phyloP scores from a whole-genome alignment of 2,888 invertebrate genomes.

The Lomographa bimaculata region DNA sequence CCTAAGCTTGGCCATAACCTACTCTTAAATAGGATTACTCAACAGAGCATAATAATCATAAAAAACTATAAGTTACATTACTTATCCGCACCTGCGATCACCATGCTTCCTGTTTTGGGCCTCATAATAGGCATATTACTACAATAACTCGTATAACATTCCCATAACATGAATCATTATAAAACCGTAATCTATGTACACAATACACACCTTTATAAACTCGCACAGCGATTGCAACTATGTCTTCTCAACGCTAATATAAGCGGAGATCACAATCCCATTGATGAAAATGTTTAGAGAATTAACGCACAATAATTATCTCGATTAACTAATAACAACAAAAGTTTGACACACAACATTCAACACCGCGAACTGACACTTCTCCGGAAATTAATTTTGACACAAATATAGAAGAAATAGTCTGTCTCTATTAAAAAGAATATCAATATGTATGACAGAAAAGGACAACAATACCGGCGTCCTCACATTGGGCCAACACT shows the following conservation, averaged over 20 bases:
- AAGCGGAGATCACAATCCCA: conserved; percentile 50
- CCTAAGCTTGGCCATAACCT: conserved; percentile 48
- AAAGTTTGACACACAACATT: conserved; percentile 64
- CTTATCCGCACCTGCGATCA: conserved; percentile 35
- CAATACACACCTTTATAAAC: conserved; percentile 51
- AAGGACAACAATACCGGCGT: conserved; percentile 49
- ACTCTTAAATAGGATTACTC: conserved; percentile 44
- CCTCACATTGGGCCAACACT: conserved; percentile 32
- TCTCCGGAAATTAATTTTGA: conserved; percentile 39
- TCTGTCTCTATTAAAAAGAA: conserved; percentile 1
- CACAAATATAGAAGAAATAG: neutral
- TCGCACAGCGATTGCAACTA: conserved; percentile 38
- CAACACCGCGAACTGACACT: conserved; percentile 61
- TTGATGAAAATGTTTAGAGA: conserved; percentile 56
- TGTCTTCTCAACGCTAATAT: conserved; percentile 34
- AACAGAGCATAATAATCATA: conserved; percentile 22
- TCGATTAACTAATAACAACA: conserved; percentile 71
- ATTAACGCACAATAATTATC: conserved; percentile 50
- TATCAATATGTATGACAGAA: neutral
- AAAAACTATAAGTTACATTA: conserved; percentile 30
- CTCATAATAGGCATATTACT: conserved; percentile 55
- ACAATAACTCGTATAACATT: conserved; percentile 66
- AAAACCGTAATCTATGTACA: conserved; percentile 50
- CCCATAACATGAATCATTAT: conserved; percentile 74
- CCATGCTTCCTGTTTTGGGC: conserved; percentile 59